Base-by-base conservation (phyloP, 92 coral and sea anemone genomes). In the Virgularia gustaviana region DNA sequence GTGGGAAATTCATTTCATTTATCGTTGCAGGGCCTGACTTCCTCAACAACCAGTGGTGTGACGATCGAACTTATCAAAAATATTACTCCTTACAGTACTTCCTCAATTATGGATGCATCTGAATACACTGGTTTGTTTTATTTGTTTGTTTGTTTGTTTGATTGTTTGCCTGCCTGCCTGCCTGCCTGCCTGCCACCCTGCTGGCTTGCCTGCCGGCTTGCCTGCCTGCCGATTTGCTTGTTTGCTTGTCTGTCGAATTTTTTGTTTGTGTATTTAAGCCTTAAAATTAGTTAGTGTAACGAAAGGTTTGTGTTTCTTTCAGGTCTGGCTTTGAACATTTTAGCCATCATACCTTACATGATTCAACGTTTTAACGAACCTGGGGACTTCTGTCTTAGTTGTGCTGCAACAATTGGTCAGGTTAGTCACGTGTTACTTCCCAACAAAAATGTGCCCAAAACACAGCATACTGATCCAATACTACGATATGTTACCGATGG, bases 41-140 rank as follows among this genome's bases (percentile, higher is more conserved):
- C 85, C 65, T 73, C 87, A 42, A 82, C 88, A 20, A 92, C 98
- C 2, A 83, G 89, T 64, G 96, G 81, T 57, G 78, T 94, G 5
- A 86, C 98, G 10, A 82, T 92, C 64, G 88, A 83, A 56, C 89
- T 92, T 65, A 83, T 92, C 73, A 87, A 95, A 59, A 92, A 88
- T 61, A 90, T 89, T 9, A 92, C 96, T 16, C 88, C 78, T 37
- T 89, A 89, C 84, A 78, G 88, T 19, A 85, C 88, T 61, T 77
- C 89, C 38, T 71, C 84, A 25, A 84, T 92, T 27, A 91, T 92
- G 52, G 98, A 92, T 42, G 94, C 91, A 24, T 79, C 96, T 28
- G 90, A 92, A 85, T 90, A 81, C 45, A 81, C 98, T n/a, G 98
- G 98, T 92, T 63, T 77, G 90, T 85, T n/a, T n/a, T n/a, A n/a